Evolutionary conservation across 1,140 invertebrate species (phyloP).

Genomic region (Holotrichia oblita): DNA sequence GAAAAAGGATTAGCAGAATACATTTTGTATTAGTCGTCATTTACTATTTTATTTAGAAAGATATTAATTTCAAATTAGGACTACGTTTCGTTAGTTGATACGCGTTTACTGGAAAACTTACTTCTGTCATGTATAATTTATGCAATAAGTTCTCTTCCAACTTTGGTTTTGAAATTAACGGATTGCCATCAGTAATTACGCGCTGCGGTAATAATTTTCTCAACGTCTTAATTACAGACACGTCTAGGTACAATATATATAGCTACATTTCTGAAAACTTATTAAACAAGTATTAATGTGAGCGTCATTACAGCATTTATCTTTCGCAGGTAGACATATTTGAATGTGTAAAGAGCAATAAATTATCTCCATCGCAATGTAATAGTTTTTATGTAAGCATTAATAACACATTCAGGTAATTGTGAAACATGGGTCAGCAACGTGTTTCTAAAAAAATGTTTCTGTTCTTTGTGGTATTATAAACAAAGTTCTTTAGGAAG

Average conservation of each 20-base stretch:
- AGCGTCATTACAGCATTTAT: slow-evolving; percentile 27
- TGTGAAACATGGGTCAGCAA: no score
- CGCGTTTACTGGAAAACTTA: background rate
- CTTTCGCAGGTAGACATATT: background rate
- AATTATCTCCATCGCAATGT: background rate
- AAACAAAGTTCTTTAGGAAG: no score
- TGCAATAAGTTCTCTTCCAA: background rate
- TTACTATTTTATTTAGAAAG: no score
- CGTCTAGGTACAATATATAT: slow-evolving; percentile 28
- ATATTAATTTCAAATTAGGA: no score
- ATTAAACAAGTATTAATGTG: slow-evolving; percentile 30
- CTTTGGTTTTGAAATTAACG: slow-evolving; percentile 14
- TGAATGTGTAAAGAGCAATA: background rate
- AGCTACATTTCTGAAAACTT: slow-evolving; percentile 23
- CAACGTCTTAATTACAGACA: slow-evolving; percentile 21
- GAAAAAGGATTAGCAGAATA: no score
- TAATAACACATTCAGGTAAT: no score
- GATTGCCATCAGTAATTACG: slow-evolving; percentile 28
- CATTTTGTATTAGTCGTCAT: no score
- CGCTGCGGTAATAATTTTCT: slow-evolving; percentile 17
- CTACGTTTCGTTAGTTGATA: no score
- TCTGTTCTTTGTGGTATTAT: no score
- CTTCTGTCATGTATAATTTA: background rate
- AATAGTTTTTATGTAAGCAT: background rate
- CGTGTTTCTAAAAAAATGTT: no score